Percentiles rank a stretch among this genome's conserved stretches.
phyloP scores from a whole-genome alignment of 1,140 invertebrate species.

The Thalassaphorura encarpata region DNA sequence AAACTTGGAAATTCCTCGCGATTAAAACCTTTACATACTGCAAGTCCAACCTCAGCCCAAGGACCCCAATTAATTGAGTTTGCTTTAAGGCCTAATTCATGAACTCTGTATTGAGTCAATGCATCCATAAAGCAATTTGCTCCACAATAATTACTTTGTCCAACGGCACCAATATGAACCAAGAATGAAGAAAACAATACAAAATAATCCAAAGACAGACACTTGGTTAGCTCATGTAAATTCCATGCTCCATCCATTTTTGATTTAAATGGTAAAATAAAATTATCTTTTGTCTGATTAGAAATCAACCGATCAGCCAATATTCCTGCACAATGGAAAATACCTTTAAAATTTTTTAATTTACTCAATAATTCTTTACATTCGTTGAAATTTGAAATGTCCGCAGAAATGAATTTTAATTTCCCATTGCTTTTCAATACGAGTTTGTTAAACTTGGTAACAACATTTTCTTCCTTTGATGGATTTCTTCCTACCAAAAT shows the following conservation, averaged over 20 bases:
- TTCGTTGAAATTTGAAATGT: conserved; percentile 6
- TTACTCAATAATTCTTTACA: conserved; percentile 5
- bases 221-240: conserved; percentile 8
- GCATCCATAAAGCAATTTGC: conserved; percentile 12
- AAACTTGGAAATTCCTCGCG: too few species aligned
- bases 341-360: conserved; percentile 8
- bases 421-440: neutral
- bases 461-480: neutral
- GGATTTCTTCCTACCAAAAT: conserved; percentile 8
- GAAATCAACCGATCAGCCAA: neutral
- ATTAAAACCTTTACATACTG: too few species aligned
- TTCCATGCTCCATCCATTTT: conserved; percentile 20
- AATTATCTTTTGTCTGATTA: conserved; percentile 9
- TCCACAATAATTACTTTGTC: conserved; percentile 5
- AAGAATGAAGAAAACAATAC: conserved; percentile 5
- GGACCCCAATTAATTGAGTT: conserved; percentile 7
- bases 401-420: neutral
- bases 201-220: conserved; percentile 6
- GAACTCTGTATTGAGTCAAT: conserved; percentile 1
- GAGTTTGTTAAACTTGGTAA: neutral
- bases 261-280: neutral
- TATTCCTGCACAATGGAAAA: conserved; percentile 15
- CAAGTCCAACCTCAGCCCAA: neutral
- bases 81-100: conserved; percentile 2
- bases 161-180: neutral